Conservation (phyloP, 2,797 vertebrate species). For the Lycodopsis pacificus region DNA sequence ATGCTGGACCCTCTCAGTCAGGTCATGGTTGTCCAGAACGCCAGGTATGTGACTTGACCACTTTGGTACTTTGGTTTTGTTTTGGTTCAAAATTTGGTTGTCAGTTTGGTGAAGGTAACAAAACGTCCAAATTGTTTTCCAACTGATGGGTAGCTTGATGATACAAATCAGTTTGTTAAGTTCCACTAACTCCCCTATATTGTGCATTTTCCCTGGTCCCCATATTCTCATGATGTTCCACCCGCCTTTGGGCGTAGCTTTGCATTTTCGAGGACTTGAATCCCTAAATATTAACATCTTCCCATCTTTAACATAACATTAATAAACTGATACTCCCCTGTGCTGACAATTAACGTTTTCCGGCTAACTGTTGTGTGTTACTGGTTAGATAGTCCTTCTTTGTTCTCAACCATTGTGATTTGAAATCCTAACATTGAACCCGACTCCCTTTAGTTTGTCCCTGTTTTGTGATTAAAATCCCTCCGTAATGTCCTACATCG, state of each 20-base stretch:
- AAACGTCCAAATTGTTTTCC: constrained; percentile 28
- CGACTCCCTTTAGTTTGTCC: constrained; percentile 55
- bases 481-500: constrained; percentile 50
- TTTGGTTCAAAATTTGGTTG: constrained; percentile 69
- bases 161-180: constrained; percentile 35
- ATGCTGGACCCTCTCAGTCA: constrained; percentile 93
- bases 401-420: constrained; percentile 55
- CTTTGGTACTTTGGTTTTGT: constrained; percentile 73
- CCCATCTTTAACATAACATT: constrained; percentile 46
- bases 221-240: constrained; percentile 42
- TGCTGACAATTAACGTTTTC: constrained; percentile 43
- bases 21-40: constrained; percentile 99
- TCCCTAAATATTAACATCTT: constrained; percentile 48
- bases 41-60: constrained; percentile 93
- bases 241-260: constrained; percentile 34
- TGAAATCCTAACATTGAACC: constrained; percentile 49
- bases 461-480: constrained; percentile 60
- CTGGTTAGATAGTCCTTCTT: constrained; percentile 55
- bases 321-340: constrained; percentile 29
- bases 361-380: constrained; percentile 60
- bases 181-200: constrained; percentile 60
- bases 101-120: constrained; percentile 65
- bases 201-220: constrained; percentile 39
- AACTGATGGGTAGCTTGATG: constrained; percentile 33
- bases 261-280: constrained; percentile 25